Evolutionary conservation across 2,113 vertebrate species (phyloP).

Genomic region (Nibea albiflora): DNA sequence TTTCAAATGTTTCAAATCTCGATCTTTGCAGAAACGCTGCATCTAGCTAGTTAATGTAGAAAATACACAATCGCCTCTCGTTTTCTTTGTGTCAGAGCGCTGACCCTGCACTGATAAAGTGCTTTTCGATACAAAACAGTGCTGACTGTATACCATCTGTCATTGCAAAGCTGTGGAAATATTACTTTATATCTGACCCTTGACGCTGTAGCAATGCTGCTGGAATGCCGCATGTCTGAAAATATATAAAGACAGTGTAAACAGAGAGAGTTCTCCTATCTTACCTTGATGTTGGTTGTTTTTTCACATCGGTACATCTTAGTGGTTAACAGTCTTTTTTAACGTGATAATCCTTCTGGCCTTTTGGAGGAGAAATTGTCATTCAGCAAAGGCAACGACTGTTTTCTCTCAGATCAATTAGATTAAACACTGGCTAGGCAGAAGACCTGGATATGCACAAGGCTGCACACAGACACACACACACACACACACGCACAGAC

Average conservation of each 20-base stretch:
- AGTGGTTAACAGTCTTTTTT: not conserved
- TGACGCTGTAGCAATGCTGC: not conserved
- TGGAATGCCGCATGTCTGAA: not conserved
- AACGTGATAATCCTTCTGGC: slow-evolving; percentile 14
- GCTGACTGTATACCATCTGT: not conserved
- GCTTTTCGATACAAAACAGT: not conserved
- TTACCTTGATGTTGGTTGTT: not conserved
- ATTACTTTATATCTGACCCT: slow-evolving; percentile 4
- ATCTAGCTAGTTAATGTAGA: not conserved
- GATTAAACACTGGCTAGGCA: slow-evolving; percentile 31
- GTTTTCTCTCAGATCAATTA: slow-evolving; percentile 51
- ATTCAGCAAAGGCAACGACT: slow-evolving; percentile 28
- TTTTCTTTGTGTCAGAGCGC: not conserved
- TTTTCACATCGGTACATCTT: slow-evolving; percentile 7
- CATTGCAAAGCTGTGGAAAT: not conserved
- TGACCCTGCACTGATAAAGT: slow-evolving; percentile 4
- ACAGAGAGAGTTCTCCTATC: not conserved
- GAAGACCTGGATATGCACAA: slow-evolving; percentile 29
- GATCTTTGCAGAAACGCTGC: not conserved
- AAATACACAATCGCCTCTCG: not conserved
- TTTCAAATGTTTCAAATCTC: not conserved
- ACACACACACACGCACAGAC: not conserved
- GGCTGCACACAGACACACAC: slow-evolving; percentile 20
- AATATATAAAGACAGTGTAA: slow-evolving; percentile 23
- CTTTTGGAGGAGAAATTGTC: slow-evolving; percentile 30